These are phyloP conservation scores for Drosophila kokeensis DNA, from an alignment of 2,888 invertebrate species.

Conservation along the genomic window DNA sequence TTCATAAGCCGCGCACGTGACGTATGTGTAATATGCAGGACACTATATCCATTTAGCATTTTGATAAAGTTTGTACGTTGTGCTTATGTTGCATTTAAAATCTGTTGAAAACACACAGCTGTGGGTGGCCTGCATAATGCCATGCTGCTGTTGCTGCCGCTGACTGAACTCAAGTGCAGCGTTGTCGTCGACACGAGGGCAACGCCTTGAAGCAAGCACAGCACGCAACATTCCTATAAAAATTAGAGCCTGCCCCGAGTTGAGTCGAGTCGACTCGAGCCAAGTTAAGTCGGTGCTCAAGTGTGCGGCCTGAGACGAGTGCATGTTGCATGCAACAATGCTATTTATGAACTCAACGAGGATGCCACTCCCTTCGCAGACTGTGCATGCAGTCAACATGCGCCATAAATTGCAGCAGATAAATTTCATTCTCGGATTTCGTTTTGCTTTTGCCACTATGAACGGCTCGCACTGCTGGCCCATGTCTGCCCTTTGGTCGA, in stretches of 20 bases:
- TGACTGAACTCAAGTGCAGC: conserved; percentile 37
- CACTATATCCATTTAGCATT: conserved; percentile 38
- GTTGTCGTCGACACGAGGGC: conserved; percentile 58
- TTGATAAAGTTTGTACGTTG: conserved; percentile 56
- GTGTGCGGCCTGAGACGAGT: conserved; percentile 46
- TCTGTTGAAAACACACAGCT: conserved; percentile 38
- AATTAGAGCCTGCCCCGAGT: conserved; percentile 68
- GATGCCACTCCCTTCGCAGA: conserved; percentile 45
- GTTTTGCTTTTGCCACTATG: conserved; percentile 45
- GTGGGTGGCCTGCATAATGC: conserved; percentile 34
- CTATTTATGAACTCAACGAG: conserved; percentile 78
- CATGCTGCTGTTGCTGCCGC: conserved; percentile 30
- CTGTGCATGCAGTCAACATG: conserved; percentile 30
- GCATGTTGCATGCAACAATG: conserved; percentile 79
- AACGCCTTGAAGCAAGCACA: conserved; percentile 74
- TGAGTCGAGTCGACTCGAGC: conserved; percentile 32
- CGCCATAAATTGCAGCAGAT: conserved; percentile 76
- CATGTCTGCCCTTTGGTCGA: conserved; percentile 56
- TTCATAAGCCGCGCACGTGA: conserved; percentile 46
- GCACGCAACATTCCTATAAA: conserved; percentile 80
- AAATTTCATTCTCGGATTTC: conserved; percentile 72
- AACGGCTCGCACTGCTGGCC: conserved; percentile 19
- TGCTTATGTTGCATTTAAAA: conserved; percentile 43
- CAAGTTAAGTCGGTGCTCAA: conserved; percentile 35
- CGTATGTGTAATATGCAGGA: conserved; percentile 54